These are phyloP conservation scores for Alces alces DNA, from an alignment of 2,113 vertebrate species.

Conservation along the genomic window DNA sequence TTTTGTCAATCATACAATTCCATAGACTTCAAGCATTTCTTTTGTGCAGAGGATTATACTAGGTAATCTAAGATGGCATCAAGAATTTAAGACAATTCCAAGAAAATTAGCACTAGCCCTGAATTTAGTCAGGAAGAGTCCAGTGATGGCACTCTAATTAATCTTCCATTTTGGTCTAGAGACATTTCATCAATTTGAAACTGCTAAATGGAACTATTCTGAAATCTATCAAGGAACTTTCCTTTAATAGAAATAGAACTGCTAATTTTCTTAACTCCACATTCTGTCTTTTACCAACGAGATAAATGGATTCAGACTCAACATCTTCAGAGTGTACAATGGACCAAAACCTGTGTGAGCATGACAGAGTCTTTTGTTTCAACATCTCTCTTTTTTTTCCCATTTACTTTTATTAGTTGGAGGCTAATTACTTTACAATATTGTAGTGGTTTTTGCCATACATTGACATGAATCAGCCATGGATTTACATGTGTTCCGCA, in stretches of 20 bases:
- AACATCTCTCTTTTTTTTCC: too few species aligned
- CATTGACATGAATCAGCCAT: too few species aligned
- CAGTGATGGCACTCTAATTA: not conserved
- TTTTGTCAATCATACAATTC: not conserved
- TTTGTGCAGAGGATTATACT: not conserved
- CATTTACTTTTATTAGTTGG: too few species aligned
- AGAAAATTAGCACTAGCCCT: constrained; percentile 13
- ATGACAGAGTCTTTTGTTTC: not conserved
- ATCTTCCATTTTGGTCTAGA: constrained; percentile 4
- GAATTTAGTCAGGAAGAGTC: constrained; percentile 18
- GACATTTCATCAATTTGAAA: not conserved
- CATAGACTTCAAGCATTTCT: not conserved
- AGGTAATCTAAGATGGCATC: not conserved
- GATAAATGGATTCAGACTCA: not conserved
- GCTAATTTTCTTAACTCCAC: constrained; percentile 22
- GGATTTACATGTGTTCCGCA: too few species aligned
- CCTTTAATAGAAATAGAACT: constrained; percentile 17
- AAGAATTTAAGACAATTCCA: not conserved
- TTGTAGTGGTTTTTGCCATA: too few species aligned
- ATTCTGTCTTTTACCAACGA: constrained; percentile 18
- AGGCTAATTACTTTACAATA: too few species aligned
- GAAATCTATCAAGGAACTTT: not conserved
- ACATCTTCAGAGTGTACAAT: not conserved
- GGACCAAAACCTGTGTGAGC: not conserved
- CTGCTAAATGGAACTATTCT: not conserved